Base-by-base conservation (phyloP, 2,113 vertebrate genomes). In the Holacanthus passer region DNA sequence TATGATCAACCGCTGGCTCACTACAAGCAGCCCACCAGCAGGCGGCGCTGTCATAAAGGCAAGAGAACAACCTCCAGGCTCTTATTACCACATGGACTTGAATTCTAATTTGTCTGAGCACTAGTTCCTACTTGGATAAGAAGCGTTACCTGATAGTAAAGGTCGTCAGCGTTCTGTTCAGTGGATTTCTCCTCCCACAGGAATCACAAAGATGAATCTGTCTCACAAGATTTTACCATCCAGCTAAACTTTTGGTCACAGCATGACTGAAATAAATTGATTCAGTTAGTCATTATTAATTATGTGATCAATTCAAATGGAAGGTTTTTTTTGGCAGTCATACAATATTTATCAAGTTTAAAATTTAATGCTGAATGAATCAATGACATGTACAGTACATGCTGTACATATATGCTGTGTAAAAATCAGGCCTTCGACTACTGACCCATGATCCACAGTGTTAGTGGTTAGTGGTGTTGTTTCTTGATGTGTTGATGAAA, bases 41-140 rank as follows among this genome's bases (percentile, higher is more conserved):
- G 89, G 71, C 0, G 90, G 88, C 12, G 86, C 78, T 78, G 1
- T 82, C 16, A 73, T 73, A 87, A 72, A 89, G 70, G 64, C 48
- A 35, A 19, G 29, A 27, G 41, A 64, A 62, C 43, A 27, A 48
- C 60, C 63, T 64, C 3, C 1, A 4, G 62, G 14, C 53, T 66
- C 0, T 12, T 27, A 20, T 39, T 31, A 4, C 31, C 24, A 70
- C 47, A 14, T 72, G 19, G 32, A n/a, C 35, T 65, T 41, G 27
- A 78, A 58, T 73, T 47, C 20, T 53, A 59, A 75, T 58, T 12
- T 10, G 66, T 60, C 6, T 7, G 7, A 56, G 58, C 22, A 20
- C n/a, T 43, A 32, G 1, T 52, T 43, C 63, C 43, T 53, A 27
- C 17, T 2, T 24, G 8, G 47, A 16, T 16, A 22, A 64, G 13